Base-by-base conservation (phyloP, 2,888 invertebrate species). In the Panzeria rudis region DNA sequence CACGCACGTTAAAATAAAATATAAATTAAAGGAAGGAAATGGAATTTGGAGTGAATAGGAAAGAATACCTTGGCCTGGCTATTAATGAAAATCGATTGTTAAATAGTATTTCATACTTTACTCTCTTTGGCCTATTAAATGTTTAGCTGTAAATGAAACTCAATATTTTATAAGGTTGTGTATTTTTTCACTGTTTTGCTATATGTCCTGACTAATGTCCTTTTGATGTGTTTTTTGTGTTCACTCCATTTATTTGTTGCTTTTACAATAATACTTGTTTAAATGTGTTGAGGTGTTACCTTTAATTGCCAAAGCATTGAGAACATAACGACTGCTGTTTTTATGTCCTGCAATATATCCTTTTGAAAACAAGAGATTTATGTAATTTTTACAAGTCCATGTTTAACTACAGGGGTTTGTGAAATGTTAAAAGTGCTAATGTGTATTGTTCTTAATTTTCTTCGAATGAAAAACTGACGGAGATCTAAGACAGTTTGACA, bases 231-330 rank as follows among this genome's bases (percentile, higher is more conserved):
- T n/a, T n/a, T 38, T 41, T 7, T 71, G 20, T 9, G 5, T 11
- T 47, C 47, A 11, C 52, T 54, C n/a, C 20, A 72, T 68, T 59
- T 52, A 61, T 71, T 50, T 71, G 64, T 71, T 77, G 35, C 54
- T 69, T 44, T 62, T 38, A 54, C 41, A 38, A 61, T 29, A 32
- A n/a, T 59, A 35, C 71, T 35, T 52, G 15, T 66, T 66, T 35
- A 75, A 86, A 86, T 87, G 89, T 89, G 89, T 88, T 87, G 89
- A 90, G 89, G 90, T 90, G 89, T 89, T 89, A 87, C 87, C 89
- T 87, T 88, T 89, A 90, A 90, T 89, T 88, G 85, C 79, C 73
- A 68, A 80, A 86, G 86, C 88, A 89, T 88, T 87, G 86, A 81
- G 68, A 83, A 82, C 76, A 87, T 87, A 88, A 87, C 87, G 86